Evolutionary conservation across 2,888 invertebrate species (phyloP).

Genomic region (Hypolimnas misippus): DNA sequence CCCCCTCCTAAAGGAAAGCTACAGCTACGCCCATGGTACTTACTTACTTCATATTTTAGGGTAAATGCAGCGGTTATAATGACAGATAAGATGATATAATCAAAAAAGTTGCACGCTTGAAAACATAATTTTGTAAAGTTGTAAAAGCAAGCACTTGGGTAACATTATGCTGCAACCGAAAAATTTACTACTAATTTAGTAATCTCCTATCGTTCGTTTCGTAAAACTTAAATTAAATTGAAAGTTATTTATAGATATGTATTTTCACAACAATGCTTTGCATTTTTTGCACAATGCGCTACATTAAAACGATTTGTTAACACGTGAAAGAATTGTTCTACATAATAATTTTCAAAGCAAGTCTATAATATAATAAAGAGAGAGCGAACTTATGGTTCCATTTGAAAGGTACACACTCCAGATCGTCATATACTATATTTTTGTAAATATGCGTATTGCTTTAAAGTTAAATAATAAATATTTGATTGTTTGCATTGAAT

Average conservation of each 20-base stretch:
- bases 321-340: background rate
- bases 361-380: too few species aligned
- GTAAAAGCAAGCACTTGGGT: background rate
- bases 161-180: background rate
- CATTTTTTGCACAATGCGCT: background rate
- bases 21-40: too few species aligned
- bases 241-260: background rate
- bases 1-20: too few species aligned
- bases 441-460: too few species aligned
- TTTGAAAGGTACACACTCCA: too few species aligned
- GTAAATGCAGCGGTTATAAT: background rate
- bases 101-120: background rate
- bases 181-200: slow-evolving; percentile 1
- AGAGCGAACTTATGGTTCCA: too few species aligned
- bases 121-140: slow-evolving; percentile 4
- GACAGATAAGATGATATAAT: background rate
- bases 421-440: too few species aligned
- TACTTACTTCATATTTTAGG: too few species aligned
- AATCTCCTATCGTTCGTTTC: background rate
- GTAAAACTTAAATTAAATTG: slow-evolving; percentile 1
- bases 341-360: background rate
- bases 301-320: background rate
- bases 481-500: too few species aligned
- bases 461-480: too few species aligned
- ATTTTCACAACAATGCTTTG: background rate